Evolutionary conservation across 2,888 invertebrate genomes (phyloP).

Genomic region (Dorcus parallelipipedus): DNA sequence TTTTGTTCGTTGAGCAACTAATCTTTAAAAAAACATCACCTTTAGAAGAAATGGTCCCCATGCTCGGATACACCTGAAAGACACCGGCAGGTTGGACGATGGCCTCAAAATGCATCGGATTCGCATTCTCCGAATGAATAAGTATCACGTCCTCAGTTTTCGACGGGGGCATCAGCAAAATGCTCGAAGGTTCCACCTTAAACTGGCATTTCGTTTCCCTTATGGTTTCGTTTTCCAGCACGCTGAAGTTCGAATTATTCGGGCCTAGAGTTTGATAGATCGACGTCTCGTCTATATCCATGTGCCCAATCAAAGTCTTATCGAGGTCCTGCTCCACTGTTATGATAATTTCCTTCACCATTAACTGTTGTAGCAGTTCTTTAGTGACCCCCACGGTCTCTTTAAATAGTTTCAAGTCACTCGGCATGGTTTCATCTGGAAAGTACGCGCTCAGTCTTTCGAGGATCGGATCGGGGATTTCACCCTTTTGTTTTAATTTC

Average conservation of each 20-base stretch:
- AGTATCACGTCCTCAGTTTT: conserved; percentile 14
- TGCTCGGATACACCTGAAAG: conserved; percentile 6
- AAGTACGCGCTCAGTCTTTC: conserved; percentile 33
- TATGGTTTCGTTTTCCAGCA: neutral
- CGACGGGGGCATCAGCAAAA: conserved; percentile 10
- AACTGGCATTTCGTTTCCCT: conserved; percentile 2
- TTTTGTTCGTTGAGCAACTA: conserved; percentile 4
- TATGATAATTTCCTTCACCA: conserved; percentile 39
- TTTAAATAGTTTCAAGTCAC: conserved; percentile 36
- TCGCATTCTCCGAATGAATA: conserved; percentile 7
- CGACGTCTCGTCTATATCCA: conserved; percentile 40
- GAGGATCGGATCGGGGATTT: conserved; percentile 29
- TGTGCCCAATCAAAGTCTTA: conserved; percentile 34
- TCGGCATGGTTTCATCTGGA: conserved; percentile 37
- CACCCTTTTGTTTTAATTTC: conserved; percentile 25
- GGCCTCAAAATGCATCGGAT: conserved; percentile 8
- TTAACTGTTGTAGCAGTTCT: conserved; percentile 35
- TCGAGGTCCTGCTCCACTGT: conserved; percentile 44
- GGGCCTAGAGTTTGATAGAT: conserved; percentile 39
- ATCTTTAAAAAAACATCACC: conserved; percentile 11
- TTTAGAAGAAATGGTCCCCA: conserved; percentile 9
- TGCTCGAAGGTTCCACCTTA: conserved; percentile 12
- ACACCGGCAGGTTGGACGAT: conserved; percentile 1
- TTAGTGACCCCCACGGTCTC: conserved; percentile 36
- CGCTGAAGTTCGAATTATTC: conserved; percentile 21